Base-by-base conservation (phyloP, 2,888 invertebrate genomes). In the Coremacera marginata region DNA sequence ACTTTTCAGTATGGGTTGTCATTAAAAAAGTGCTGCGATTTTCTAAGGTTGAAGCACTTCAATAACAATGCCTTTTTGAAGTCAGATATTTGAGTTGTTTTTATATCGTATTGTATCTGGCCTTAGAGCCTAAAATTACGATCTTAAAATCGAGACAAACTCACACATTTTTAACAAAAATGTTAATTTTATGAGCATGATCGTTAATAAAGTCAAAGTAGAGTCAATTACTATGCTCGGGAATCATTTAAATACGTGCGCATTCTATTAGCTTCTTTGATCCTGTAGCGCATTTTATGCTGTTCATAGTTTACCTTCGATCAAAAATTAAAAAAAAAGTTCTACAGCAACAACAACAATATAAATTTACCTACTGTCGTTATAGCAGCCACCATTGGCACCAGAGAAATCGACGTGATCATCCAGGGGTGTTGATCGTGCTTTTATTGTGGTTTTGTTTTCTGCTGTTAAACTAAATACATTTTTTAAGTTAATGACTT, bases 391-490 rank as follows among this genome's bases (percentile, higher is more conserved):
- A 44, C 49, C n/a, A 19, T 44, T 67, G 51, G 7, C 14, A 11
- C 19, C 27, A 31, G 27, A 60, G n/a, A 62, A 19, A 49, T 27
- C 71, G 25, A 14, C 60, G 31, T 22, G 22, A 19, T 25, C 14
- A 44, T 9, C 11, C 25, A 62, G 44, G 27, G 49, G 37, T 73
- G 63, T 31, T 62, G 51, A 44, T 51, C 27, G 73, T 57, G 71
- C 19, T 37, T 60, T 57, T 34, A 1, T 71, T 49, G 19, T 44
- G 49, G 22, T 67, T 49, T 51, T 22, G 11, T 16, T 25, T 51
- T 44, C 16, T 8, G 8, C 27, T 65, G n/a, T 49, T 49, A 51
- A 75, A 60, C 52, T 51, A 70, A 76, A 76, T 75, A 75, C 75
- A 75, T 76, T 70, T 60, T 37, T 70, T 51, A 34, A 63, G 11